A percentile compares a stretch with the other conserved stretches of the same genome.
phyloP scores from a whole-genome alignment of 2,113 vertebrate species.

The Nipponia nippon region DNA sequence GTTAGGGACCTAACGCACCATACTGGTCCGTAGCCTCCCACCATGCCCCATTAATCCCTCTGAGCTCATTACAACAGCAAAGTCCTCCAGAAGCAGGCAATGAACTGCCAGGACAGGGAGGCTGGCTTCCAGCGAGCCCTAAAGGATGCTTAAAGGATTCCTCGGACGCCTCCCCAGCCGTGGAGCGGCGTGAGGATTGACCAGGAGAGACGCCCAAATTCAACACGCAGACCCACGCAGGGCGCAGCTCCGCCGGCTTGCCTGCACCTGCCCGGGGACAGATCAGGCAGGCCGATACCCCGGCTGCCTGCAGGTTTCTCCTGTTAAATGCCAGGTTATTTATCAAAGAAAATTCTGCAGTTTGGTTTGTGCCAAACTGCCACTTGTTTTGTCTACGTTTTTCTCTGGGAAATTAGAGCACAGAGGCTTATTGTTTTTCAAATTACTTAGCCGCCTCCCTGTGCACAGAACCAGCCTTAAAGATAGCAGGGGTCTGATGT shows the following conservation, averaged over 20 bases:
- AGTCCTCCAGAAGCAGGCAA: background rate
- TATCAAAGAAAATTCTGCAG: background rate
- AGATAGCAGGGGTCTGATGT: conserved; percentile 18
- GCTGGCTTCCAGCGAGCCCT: background rate
- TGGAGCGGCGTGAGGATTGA: fast-evolving
- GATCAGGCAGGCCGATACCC: background rate
- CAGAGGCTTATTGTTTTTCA: conserved; percentile 15
- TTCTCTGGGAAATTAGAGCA: conserved; percentile 17
- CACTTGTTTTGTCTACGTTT: conserved; percentile 30
- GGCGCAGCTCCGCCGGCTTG: background rate
- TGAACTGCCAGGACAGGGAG: background rate
- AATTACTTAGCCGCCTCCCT: conserved; percentile 2
- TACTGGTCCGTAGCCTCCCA: background rate
- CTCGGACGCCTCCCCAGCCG: background rate
- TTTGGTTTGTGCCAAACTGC: background rate
- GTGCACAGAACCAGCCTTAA: background rate
- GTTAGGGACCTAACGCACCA: background rate
- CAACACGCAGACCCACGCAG: background rate
- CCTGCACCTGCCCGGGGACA: background rate
- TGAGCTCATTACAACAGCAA: background rate
- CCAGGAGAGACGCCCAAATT: background rate
- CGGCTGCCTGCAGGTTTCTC: background rate
- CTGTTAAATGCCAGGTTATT: background rate
- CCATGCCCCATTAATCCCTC: background rate
- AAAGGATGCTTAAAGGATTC: background rate